Evolutionary conservation across 2,113 vertebrate species (phyloP).

Genomic region (Mastomys coucha): DNA sequence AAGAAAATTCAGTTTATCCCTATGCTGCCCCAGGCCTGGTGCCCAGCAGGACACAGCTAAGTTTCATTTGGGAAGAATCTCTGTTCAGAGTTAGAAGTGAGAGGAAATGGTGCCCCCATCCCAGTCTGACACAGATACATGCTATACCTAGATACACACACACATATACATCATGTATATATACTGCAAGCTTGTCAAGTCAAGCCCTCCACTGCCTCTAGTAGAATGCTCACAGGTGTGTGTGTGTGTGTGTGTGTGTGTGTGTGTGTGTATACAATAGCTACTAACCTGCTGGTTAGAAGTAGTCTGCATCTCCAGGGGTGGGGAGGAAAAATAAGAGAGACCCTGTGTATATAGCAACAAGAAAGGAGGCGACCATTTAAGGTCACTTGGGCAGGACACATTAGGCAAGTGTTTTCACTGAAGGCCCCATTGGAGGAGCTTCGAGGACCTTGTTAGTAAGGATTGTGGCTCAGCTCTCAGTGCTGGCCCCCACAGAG

Average conservation of each 20-base stretch:
- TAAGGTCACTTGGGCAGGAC: not conserved
- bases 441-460: not conserved
- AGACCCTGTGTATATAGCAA: not conserved
- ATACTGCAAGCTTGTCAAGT: not conserved
- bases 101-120: not conserved
- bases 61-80: not conserved
- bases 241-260: not conserved
- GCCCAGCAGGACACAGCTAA: not conserved
- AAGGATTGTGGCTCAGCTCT: not conserved
- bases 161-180: not conserved
- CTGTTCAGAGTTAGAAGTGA: not conserved
- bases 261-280: not conserved
- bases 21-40: no score
- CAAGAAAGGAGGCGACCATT: not conserved
- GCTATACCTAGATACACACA: not conserved
- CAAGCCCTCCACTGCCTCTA: not conserved
- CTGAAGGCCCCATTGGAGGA: not conserved
- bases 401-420: not conserved
- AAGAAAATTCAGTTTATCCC: not conserved
- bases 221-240: not conserved
- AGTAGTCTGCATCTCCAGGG: fast-evolving
- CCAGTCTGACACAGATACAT: not conserved
- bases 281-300: fast-evolving
- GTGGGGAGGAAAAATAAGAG: not conserved
- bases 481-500: fast-evolving